A percentile compares a stretch with the other conserved stretches of the same genome.
Conservation (phyloP, 2,113 vertebrate genomes). For the Nymphicus hollandicus region DNA sequence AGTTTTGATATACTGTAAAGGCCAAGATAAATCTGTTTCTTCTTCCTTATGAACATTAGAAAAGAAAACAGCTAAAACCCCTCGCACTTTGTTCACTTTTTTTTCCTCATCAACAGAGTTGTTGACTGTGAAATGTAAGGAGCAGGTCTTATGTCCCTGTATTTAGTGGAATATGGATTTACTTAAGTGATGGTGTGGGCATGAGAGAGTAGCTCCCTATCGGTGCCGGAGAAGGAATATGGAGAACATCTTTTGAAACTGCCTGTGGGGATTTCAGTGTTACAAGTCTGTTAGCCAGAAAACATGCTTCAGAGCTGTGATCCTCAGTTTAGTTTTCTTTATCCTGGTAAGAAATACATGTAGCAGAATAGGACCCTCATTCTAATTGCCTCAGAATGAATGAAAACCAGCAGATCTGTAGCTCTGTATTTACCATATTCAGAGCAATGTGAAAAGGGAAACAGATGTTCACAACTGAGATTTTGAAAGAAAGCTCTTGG, state of each 20-base stretch:
- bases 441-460: constrained; percentile 25
- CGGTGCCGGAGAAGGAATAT: background rate
- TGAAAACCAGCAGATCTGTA: constrained; percentile 14
- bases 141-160: background rate
- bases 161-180: background rate
- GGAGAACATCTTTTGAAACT: background rate
- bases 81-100: background rate
- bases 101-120: background rate
- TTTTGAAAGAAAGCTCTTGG: background rate
- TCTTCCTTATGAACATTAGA: background rate
- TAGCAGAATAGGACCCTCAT: background rate
- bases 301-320: background rate
- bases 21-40: background rate
- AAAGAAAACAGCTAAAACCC: background rate
- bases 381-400: background rate
- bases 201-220: background rate
- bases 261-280: background rate
- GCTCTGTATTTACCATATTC: background rate
- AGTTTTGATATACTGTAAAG: background rate
- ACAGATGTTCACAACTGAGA: constrained; percentile 32
- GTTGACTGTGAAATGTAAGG: background rate
- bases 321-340: background rate
- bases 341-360: background rate
- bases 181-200: background rate
- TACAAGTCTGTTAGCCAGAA: constrained; percentile 12